phyloP scores from a whole-genome alignment of 2,797 vertebrate genomes.

The Betta splendens region DNA sequence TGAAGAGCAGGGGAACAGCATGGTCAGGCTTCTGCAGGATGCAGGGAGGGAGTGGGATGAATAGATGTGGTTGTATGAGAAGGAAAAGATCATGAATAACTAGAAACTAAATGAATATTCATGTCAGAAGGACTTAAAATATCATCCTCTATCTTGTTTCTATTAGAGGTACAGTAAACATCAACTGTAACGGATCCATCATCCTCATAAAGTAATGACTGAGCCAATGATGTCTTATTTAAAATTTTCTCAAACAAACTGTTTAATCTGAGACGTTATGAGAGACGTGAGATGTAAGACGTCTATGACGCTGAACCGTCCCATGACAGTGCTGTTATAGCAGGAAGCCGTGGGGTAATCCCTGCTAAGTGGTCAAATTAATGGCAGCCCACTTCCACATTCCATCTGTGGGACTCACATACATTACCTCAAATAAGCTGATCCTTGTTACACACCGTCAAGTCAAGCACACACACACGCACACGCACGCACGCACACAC shows the following conservation, averaged over 20 bases:
- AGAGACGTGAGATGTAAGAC: too few species aligned
- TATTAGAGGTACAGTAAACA: conserved; percentile 13
- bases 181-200: conserved; percentile 29
- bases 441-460: conserved; percentile 20
- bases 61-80: conserved; percentile 12
- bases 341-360: conserved; percentile 12
- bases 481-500: too few species aligned
- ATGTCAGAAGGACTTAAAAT: not conserved
- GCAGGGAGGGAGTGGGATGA: not conserved
- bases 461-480: conserved; percentile 23
- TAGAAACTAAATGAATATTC: not conserved
- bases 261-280: conserved; percentile 49
- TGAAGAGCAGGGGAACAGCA: too few species aligned
- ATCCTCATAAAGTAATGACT: conserved; percentile 27
- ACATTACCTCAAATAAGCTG: conserved; percentile 6
- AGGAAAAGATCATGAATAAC: too few species aligned
- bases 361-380: conserved; percentile 44
- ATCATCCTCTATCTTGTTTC: conserved; percentile 3
- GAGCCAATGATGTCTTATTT: conserved; percentile 17
- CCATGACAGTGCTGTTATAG: conserved; percentile 15
- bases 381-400: conserved; percentile 48
- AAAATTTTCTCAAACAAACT: conserved; percentile 18
- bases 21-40: conserved; percentile 20
- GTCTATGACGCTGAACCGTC: conserved; percentile 13
- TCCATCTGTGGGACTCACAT: conserved; percentile 16